Conservation (phyloP, 2,113 vertebrate species). For the Rhabdornis inornatus region DNA sequence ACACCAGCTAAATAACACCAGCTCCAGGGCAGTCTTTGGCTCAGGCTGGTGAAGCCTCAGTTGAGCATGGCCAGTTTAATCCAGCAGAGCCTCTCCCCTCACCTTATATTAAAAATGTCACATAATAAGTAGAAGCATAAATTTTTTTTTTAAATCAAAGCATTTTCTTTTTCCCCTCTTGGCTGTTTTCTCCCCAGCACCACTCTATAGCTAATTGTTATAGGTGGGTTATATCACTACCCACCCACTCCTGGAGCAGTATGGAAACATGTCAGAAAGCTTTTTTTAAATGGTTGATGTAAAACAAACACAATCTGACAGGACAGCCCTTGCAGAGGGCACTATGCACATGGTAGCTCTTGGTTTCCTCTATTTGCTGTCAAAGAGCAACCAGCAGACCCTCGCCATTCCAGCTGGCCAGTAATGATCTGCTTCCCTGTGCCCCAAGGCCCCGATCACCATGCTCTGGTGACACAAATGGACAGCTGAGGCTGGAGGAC, state of each 20-base stretch:
- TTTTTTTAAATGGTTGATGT: neutral
- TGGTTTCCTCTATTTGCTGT: neutral
- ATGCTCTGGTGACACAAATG: accelerated
- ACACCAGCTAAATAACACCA: neutral
- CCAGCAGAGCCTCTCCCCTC: neutral
- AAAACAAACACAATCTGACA: neutral
- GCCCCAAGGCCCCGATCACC: too few relatives aligned
- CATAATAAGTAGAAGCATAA: neutral
- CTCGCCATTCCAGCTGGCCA: neutral
- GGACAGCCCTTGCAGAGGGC: neutral
- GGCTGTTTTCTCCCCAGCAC: neutral
- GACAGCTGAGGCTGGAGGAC: accelerated
- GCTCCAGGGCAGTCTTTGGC: neutral
- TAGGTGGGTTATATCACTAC: neutral
- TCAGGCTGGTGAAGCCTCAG: neutral
- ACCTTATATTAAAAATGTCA: neutral
- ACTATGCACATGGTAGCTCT: neutral
- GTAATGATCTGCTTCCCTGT: neutral
- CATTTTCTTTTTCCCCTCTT: accelerated
- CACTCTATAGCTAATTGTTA: neutral
- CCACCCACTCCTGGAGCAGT: neutral
- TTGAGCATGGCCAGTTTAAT: neutral
- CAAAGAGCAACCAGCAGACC: neutral
- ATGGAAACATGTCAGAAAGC: neutral
- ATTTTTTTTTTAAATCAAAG: too few relatives aligned